These are phyloP conservation scores for Psammodynastes pulverulentus DNA, from an alignment of 2,113 vertebrate genomes.

Conservation along the genomic window DNA sequence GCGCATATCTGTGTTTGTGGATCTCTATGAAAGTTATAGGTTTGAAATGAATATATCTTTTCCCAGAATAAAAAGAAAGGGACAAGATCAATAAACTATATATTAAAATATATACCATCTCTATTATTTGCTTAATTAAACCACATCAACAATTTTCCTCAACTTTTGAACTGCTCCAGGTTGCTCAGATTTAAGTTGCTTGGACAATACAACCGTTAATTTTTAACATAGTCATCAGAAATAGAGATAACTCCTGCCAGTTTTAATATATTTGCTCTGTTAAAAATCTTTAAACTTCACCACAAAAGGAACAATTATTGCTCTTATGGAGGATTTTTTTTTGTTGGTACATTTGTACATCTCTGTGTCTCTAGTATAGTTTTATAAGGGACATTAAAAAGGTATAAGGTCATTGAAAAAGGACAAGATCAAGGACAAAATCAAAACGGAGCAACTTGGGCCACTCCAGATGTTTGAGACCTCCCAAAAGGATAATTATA, in stretches of 20 bases:
- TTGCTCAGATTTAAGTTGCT: background rate
- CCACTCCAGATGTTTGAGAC: background rate
- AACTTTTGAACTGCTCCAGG: background rate
- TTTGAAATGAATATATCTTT: background rate
- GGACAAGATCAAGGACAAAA: background rate
- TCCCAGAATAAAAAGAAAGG: background rate
- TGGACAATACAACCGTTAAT: background rate
- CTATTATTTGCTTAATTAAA: background rate
- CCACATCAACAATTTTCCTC: background rate
- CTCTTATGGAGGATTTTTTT: background rate
- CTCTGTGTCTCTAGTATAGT: background rate
- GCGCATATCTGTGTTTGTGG: background rate
- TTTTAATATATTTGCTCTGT: background rate
- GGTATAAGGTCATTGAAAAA: background rate
- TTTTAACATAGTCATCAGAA: background rate
- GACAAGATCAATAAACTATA: background rate
- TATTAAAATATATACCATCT: background rate
- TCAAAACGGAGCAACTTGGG: background rate
- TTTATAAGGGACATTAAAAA: background rate
- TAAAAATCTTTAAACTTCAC: background rate
- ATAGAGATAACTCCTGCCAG: background rate
- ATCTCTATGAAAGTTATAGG: background rate
- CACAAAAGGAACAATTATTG: background rate
- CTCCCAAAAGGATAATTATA: background rate
- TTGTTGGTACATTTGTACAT: background rate